These are phyloP conservation scores for Ennomos quercinarius DNA, from an alignment of 2,888 invertebrate genomes.

Conservation along the genomic window DNA sequence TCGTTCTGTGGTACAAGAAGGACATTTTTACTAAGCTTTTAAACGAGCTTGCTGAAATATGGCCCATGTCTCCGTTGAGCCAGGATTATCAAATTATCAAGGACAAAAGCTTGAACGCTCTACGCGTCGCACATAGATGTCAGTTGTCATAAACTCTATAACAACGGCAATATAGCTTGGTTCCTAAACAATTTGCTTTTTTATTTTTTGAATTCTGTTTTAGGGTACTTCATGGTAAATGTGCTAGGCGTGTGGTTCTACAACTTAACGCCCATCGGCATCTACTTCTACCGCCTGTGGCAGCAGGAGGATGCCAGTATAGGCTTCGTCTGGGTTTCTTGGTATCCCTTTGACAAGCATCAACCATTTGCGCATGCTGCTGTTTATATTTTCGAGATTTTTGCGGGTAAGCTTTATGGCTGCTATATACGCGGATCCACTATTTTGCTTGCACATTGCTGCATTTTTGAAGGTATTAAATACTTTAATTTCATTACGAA, in stretches of 20 bases:
- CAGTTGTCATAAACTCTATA: conserved; percentile 32
- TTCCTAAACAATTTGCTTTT: background rate
- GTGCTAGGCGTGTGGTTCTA: conserved; percentile 73
- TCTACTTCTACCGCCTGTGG: conserved; percentile 61
- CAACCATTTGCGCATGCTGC: conserved; percentile 62
- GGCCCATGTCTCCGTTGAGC: conserved; percentile 71
- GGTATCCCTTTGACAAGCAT: conserved; percentile 79
- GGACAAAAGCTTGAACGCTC: conserved; percentile 61
- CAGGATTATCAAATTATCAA: conserved; percentile 63
- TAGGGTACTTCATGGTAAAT: conserved; percentile 73
- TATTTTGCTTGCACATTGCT: no score
- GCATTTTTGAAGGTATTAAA: no score
- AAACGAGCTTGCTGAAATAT: conserved; percentile 68
- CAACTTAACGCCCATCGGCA: conserved; percentile 68
- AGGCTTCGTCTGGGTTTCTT: conserved; percentile 75
- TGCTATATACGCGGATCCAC: no score
- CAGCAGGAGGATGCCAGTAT: conserved; percentile 56
- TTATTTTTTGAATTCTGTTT: background rate
- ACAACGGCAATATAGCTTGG: background rate
- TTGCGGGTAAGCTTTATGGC: conserved; percentile 74
- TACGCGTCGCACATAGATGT: conserved; percentile 70
- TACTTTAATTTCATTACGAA: no score
- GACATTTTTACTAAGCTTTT: conserved; percentile 68
- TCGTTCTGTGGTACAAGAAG: conserved; percentile 74
- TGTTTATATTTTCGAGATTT: conserved; percentile 75